Evolutionary conservation across 2,888 invertebrate genomes (phyloP).

Genomic region (Thyatira batis): DNA sequence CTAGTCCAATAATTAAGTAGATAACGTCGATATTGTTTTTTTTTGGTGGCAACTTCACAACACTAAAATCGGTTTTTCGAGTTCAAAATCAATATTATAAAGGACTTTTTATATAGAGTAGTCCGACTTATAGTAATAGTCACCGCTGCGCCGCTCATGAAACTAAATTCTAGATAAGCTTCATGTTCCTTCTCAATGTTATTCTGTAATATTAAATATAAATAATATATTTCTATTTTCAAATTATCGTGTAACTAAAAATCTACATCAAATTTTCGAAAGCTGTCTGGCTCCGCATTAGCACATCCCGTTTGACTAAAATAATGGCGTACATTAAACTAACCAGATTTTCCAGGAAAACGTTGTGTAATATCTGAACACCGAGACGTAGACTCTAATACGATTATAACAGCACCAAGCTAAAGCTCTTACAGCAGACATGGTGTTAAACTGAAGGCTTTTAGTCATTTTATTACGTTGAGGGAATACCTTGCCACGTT

Average conservation of each 20-base stretch:
- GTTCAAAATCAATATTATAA: no score
- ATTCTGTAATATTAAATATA: no score
- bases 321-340: constrained; percentile 12
- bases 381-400: constrained; percentile 56
- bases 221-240: not conserved
- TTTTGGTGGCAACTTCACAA: no score
- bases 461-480: constrained; percentile 4
- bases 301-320: not conserved
- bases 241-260: not conserved
- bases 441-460: constrained; percentile 16
- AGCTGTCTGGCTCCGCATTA: not conserved
- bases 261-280: not conserved
- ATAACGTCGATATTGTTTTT: not conserved
- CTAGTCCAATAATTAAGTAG: not conserved
- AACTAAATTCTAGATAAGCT: no score
- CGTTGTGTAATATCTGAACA: constrained; percentile 34
- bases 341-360: constrained; percentile 41
- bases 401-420: constrained; percentile 61
- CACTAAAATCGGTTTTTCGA: no score
- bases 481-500: not conserved
- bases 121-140: no score
- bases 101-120: no score
- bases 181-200: no score
- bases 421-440: constrained; percentile 27
- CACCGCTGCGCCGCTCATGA: no score